These are phyloP conservation scores for Rotaria socialis DNA, from an alignment of 2,888 invertebrate species.

Conservation along the genomic window DNA sequence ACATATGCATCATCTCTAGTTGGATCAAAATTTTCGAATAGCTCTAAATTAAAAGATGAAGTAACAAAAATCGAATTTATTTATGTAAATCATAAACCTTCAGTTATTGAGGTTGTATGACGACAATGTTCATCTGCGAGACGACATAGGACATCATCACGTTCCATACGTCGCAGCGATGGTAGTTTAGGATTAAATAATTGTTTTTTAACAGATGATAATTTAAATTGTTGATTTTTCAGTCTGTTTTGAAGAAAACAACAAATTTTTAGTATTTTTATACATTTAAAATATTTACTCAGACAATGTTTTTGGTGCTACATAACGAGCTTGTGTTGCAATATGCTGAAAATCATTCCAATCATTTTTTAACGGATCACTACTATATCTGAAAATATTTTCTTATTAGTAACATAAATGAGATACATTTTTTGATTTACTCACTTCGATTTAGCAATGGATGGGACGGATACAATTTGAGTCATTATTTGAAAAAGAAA, in stretches of 20 bases:
- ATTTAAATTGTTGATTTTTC: slow-evolving; percentile 47
- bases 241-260: neutral
- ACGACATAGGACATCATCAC: slow-evolving; percentile 56
- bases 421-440: too few relatives aligned
- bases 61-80: neutral
- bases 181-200: slow-evolving; percentile 56
- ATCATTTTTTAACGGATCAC: neutral
- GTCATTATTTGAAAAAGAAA: neutral
- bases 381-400: neutral
- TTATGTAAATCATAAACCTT: neutral
- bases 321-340: neutral
- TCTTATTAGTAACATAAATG: neutral
- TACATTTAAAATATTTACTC: neutral
- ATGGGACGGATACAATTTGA: neutral
- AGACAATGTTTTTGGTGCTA: neutral
- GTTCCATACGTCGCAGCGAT: slow-evolving; percentile 56
- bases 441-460: neutral
- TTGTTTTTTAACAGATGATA: slow-evolving; percentile 56
- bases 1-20: neutral
- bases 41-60: neutral
- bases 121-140: slow-evolving; percentile 56
- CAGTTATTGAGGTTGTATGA: slow-evolving; percentile 34
- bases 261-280: neutral
- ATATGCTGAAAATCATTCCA: slow-evolving; percentile 35
- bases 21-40: slow-evolving; percentile 1